These are phyloP conservation scores for Asbolus verrucosus DNA, from an alignment of 1,140 invertebrate genomes.

Conservation along the genomic window DNA sequence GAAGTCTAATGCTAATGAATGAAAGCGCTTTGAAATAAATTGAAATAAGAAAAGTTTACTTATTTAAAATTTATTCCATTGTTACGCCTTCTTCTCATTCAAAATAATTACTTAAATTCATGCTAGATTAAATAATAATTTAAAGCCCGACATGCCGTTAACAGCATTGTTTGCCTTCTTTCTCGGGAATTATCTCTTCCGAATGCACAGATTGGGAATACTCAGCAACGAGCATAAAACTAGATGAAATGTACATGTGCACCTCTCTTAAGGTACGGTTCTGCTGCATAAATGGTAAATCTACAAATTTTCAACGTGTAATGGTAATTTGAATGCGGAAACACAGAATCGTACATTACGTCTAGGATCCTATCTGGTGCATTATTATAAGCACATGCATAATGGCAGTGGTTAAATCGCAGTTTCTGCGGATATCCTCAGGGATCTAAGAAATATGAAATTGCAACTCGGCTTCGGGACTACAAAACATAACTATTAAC, in stretches of 20 bases:
- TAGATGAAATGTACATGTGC: too few species aligned
- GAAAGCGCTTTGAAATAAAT: slow-evolving; percentile 34
- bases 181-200: slow-evolving; percentile 11
- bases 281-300: too few species aligned
- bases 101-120: slow-evolving; percentile 37
- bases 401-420: slow-evolving; percentile 44
- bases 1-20: slow-evolving; percentile 39
- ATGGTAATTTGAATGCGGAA: slow-evolving; percentile 3
- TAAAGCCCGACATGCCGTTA: slow-evolving; percentile 8
- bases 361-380: slow-evolving; percentile 20
- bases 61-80: slow-evolving; percentile 39
- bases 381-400: slow-evolving; percentile 44
- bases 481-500: too few species aligned
- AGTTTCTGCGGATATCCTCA: slow-evolving; percentile 33
- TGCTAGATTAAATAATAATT: slow-evolving; percentile 39
- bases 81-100: slow-evolving; percentile 29
- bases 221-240: too few species aligned
- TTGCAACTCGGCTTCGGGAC: slow-evolving; percentile 8
- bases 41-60: slow-evolving; percentile 39
- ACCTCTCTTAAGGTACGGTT: too few species aligned
- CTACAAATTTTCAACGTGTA: too few species aligned
- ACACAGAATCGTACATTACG: slow-evolving; percentile 11
- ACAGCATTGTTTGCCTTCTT: background rate
- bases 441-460: slow-evolving; percentile 40
- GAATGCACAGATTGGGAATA: too few species aligned